phyloP scores from a whole-genome alignment of 2,888 invertebrate genomes.

The Hirtodrosophila cameraria region DNA sequence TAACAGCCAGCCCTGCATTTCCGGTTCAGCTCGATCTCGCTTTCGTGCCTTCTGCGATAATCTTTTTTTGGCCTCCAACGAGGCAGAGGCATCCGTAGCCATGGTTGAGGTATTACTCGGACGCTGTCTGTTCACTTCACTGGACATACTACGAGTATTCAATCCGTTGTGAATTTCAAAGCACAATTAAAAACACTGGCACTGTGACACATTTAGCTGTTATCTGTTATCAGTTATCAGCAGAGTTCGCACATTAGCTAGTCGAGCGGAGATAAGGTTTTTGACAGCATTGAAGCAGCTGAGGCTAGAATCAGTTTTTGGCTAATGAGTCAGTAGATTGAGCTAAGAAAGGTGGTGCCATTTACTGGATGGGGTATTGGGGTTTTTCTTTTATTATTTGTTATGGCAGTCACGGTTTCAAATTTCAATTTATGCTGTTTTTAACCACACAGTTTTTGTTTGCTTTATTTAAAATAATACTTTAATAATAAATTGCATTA shows the following conservation, averaged over 20 bases:
- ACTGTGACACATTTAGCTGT: conserved; percentile 22
- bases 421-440: background rate
- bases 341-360: conserved; percentile 11
- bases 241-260: background rate
- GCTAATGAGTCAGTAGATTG: conserved; percentile 33
- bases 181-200: conserved; percentile 23
- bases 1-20: conserved; percentile 93
- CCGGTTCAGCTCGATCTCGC: conserved; percentile 66
- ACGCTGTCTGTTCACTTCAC: conserved; percentile 23
- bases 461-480: conserved; percentile 77
- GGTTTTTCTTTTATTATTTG: too few species aligned
- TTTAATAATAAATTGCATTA: conserved; percentile 81
- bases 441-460: conserved; percentile 35
- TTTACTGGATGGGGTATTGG: background rate
- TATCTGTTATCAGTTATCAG: conserved; percentile 29
- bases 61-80: conserved; percentile 22
- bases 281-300: conserved; percentile 27
- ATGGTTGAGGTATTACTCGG: conserved; percentile 10
- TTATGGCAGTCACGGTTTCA: too few species aligned
- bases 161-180: conserved; percentile 26
- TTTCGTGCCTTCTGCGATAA: conserved; percentile 20
- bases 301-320: conserved; percentile 16
- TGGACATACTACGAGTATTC: conserved; percentile 39
- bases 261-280: conserved; percentile 35
- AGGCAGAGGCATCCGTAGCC: conserved; percentile 1